Conservation (phyloP, 2,797 vertebrate species). For the Microhierax caerulescens region DNA sequence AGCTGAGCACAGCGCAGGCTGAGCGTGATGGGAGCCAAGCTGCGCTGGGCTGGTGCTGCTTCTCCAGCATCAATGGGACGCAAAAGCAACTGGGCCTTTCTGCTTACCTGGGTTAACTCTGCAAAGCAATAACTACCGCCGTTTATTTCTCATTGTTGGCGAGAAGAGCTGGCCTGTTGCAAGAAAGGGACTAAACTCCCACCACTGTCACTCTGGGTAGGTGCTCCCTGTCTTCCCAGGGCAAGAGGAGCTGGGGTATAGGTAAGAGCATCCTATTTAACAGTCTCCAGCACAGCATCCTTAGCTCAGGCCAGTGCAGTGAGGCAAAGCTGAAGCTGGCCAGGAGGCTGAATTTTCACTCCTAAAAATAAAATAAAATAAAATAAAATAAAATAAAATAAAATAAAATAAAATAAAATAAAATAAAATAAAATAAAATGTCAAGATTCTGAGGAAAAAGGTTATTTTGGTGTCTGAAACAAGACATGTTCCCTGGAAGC, state of each 20-base stretch:
- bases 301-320: neutral
- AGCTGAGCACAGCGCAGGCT: fast-evolving
- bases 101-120: neutral
- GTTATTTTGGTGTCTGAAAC: neutral
- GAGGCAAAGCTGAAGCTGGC: neutral
- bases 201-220: neutral
- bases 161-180: neutral
- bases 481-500: neutral
- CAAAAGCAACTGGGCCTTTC: neutral
- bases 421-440: neutral
- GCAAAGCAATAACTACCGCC: neutral
- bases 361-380: neutral
- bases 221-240: neutral
- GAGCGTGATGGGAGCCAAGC: neutral
- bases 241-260: neutral
- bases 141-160: neutral
- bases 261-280: neutral
- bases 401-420: neutral
- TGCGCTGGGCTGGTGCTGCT: neutral
- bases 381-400: too few relatives aligned
- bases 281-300: neutral
- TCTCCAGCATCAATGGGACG: neutral
- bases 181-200: neutral
- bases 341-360: neutral
- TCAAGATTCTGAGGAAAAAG: neutral